These are phyloP conservation scores for Magallana ariakensis DNA, from an alignment of 1,140 invertebrate species.

Conservation along the genomic window DNA sequence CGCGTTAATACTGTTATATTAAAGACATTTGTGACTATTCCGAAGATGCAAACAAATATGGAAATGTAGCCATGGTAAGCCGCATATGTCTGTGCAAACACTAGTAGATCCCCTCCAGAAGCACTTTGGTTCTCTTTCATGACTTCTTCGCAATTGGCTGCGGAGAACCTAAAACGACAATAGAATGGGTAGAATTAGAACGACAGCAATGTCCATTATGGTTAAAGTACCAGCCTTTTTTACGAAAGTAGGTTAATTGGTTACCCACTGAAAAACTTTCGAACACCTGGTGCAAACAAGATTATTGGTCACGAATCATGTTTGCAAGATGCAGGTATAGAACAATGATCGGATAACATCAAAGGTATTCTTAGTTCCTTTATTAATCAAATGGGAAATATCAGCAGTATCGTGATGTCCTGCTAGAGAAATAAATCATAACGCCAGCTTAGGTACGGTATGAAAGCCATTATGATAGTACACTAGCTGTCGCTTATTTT, in stretches of 20 bases:
- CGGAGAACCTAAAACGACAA: conserved; percentile 55
- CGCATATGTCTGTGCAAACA: conserved; percentile 77
- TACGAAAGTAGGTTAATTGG: too few species aligned
- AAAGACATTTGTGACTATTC: conserved; percentile 91
- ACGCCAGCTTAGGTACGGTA: not conserved
- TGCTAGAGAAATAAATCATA: conserved; percentile 17
- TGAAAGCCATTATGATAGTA: not conserved
- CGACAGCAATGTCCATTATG: too few species aligned
- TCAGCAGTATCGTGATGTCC: not conserved
- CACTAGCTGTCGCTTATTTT: not conserved
- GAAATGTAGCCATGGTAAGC: conserved; percentile 86
- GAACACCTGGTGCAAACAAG: too few species aligned
- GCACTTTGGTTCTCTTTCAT: conserved; percentile 54
- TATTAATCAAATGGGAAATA: not conserved
- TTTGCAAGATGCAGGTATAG: not conserved
- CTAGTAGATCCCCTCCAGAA: conserved; percentile 58
- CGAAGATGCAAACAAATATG: conserved; percentile 90
- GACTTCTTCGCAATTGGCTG: conserved; percentile 46
- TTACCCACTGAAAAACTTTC: too few species aligned
- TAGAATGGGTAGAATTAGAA: too few species aligned
- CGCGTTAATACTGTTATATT: conserved; percentile 91
- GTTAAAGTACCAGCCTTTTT: too few species aligned
- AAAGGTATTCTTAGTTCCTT: not conserved
- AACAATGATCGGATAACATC: not conserved
- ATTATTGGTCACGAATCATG: not conserved